These are phyloP conservation scores for Phoebastria nigripes DNA, from an alignment of 2,797 vertebrate species.

Conservation along the genomic window DNA sequence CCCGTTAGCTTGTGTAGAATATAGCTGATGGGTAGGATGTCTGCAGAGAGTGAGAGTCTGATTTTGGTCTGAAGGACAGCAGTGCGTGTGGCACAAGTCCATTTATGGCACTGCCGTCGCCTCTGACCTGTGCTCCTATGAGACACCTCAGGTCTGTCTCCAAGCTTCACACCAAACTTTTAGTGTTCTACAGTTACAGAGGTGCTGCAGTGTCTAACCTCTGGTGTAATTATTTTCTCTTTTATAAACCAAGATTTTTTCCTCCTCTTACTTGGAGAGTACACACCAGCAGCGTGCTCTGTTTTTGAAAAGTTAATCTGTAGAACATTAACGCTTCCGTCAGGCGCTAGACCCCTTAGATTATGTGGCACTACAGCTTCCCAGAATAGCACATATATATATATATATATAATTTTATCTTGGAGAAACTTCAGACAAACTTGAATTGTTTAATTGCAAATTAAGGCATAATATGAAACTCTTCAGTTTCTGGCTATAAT, in stretches of 20 bases:
- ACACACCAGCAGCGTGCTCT: neutral
- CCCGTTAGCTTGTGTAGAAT: accelerated
- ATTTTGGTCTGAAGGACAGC: neutral
- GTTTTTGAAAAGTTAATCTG: neutral
- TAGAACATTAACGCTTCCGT: neutral
- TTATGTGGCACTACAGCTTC: neutral
- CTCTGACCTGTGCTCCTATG: neutral
- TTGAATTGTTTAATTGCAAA: slow-evolving; percentile 44
- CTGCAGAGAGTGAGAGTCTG: neutral
- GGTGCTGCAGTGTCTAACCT: neutral
- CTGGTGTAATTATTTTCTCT: neutral
- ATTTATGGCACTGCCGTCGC: accelerated
- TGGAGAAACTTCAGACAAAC: slow-evolving; percentile 33
- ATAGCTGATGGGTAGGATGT: neutral
- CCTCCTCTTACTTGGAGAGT: neutral
- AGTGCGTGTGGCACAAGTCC: neutral
- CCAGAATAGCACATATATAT: neutral
- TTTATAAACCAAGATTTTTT: neutral
- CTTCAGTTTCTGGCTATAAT: neutral
- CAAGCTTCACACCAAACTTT: neutral
- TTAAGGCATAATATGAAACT: slow-evolving; percentile 25
- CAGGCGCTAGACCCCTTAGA: neutral
- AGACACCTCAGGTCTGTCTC: neutral
- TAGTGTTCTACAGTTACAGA: neutral
- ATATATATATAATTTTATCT: neutral